Percentiles rank a stretch among this genome's conserved stretches.
Conservation (phyloP, 2,797 vertebrate species). For the Rhabdomys pumilio region DNA sequence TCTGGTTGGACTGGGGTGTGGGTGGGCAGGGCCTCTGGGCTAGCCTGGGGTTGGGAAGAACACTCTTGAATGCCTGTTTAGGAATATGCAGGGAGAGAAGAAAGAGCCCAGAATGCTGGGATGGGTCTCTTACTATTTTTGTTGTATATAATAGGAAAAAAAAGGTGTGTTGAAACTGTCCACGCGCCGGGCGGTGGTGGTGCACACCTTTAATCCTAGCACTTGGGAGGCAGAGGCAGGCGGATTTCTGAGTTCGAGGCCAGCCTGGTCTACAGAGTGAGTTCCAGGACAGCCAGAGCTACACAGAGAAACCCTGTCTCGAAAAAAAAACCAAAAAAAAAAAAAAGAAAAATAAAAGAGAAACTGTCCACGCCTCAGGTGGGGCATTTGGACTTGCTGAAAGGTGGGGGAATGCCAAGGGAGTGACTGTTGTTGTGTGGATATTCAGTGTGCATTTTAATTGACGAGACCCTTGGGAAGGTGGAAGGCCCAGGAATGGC, state of each 20-base stretch:
- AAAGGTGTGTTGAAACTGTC: background rate
- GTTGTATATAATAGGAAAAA: background rate
- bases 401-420: background rate
- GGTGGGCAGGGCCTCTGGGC: background rate
- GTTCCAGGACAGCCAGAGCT: too few relatives aligned
- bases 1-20: background rate
- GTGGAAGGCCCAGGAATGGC: accelerated
- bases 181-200: too few relatives aligned
- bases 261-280: too few relatives aligned
- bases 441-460: background rate
- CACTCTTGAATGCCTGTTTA: background rate
- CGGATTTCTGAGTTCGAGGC: too few relatives aligned
- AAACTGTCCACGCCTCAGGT: background rate
- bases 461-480: background rate
- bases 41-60: background rate
- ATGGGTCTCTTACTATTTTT: background rate
- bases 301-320: too few relatives aligned
- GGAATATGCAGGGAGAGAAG: too few relatives aligned
- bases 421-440: background rate
- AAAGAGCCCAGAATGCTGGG: background rate
- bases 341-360: background rate
- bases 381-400: background rate
- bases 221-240: too few relatives aligned
- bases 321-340: too few relatives aligned
- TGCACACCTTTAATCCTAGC: too few relatives aligned